phyloP scores from a whole-genome alignment of 92 coral and sea anemone species.

The Epizoanthus stellaris region DNA sequence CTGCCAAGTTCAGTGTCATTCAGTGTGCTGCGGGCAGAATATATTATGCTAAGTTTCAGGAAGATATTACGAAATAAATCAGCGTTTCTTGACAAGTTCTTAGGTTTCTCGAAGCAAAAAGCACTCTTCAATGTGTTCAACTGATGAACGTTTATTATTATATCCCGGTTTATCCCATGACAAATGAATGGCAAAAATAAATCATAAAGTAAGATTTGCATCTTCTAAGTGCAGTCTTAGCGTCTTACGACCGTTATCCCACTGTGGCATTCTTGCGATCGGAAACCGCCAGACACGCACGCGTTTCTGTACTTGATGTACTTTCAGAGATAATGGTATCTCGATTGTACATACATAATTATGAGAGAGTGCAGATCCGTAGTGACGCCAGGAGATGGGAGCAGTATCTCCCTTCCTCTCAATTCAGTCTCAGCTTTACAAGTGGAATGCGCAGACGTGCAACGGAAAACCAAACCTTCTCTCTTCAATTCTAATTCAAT shows the following conservation, averaged over 20 bases:
- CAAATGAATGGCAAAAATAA: too few species aligned
- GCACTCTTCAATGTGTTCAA: too few species aligned
- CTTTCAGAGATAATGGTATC: background rate
- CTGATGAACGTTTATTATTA: too few species aligned
- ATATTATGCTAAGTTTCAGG: background rate
- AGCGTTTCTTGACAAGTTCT: too few species aligned
- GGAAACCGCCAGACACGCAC: constrained; percentile 9
- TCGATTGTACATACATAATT: background rate
- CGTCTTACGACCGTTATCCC: constrained; percentile 10
- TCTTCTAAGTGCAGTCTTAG: too few species aligned
- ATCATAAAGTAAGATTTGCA: too few species aligned
- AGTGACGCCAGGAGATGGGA: constrained; percentile 26
- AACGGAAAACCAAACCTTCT: background rate
- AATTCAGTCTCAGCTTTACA: background rate
- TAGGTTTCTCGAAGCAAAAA: too few species aligned
- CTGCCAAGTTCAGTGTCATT: constrained; percentile 17
- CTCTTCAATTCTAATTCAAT: background rate
- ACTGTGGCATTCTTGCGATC: background rate
- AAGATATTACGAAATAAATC: too few species aligned
- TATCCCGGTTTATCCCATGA: too few species aligned
- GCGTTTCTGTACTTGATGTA: too few species aligned
- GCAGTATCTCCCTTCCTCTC: background rate
- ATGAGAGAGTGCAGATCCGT: background rate
- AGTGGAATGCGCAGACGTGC: background rate
- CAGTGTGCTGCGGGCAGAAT: background rate